These are phyloP conservation scores for Phrynosoma platyrhinos DNA, from an alignment of 2,113 vertebrate genomes.

Conservation along the genomic window DNA sequence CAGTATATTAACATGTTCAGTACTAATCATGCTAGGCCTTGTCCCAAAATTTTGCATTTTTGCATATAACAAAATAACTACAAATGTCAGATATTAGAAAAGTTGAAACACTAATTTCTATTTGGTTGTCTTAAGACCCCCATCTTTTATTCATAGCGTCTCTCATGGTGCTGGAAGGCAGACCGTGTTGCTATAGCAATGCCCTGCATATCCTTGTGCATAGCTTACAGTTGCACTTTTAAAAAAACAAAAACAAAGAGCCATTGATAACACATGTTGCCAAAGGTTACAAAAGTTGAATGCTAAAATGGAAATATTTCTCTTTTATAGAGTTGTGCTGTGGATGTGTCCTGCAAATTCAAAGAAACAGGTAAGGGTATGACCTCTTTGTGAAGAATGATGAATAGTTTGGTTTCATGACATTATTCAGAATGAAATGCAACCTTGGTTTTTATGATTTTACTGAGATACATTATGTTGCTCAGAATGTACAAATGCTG, in stretches of 20 bases:
- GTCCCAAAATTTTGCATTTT: slow-evolving; percentile 75
- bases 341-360: slow-evolving; percentile 75
- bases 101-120: slow-evolving; percentile 83
- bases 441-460: slow-evolving; percentile 58
- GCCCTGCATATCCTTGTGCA: slow-evolving; percentile 85
- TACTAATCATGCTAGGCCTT: slow-evolving; percentile 68
- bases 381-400: slow-evolving; percentile 70
- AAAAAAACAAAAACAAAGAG: slow-evolving; percentile 79
- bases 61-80: slow-evolving; percentile 83
- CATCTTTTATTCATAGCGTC: slow-evolving; percentile 88
- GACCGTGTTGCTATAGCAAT: slow-evolving; percentile 85
- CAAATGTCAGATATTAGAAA: slow-evolving; percentile 84
- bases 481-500: slow-evolving; percentile 50
- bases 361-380: slow-evolving; percentile 74
- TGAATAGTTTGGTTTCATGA: slow-evolving; percentile 73
- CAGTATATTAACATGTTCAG: slow-evolving; percentile 67
- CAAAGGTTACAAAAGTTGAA: slow-evolving; percentile 87
- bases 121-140: slow-evolving; percentile 83
- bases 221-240: slow-evolving; percentile 86
- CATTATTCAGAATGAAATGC: slow-evolving; percentile 74
- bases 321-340: slow-evolving; percentile 74
- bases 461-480: slow-evolving; percentile 47
- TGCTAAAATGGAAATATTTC: slow-evolving; percentile 86
- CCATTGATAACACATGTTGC: slow-evolving; percentile 84
- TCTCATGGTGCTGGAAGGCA: slow-evolving; percentile 81